Conservation (phyloP, 2,888 invertebrate species). For the Drosophila siamana region DNA sequence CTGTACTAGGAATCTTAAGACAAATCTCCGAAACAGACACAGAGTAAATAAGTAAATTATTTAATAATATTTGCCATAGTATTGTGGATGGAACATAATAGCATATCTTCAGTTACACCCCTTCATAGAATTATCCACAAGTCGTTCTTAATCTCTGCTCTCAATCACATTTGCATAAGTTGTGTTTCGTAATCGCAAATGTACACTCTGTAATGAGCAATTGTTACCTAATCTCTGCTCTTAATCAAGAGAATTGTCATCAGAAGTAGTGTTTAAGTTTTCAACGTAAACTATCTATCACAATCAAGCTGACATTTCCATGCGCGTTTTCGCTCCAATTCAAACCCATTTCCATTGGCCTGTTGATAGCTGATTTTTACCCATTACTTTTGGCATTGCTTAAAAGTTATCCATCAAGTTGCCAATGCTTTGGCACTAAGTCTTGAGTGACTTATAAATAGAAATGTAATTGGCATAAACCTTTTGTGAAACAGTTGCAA, state of each 20-base stretch:
- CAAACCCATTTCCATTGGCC: conserved; percentile 7
- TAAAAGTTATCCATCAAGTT: conserved; percentile 37
- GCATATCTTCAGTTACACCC: no score
- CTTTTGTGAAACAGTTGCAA: conserved; percentile 18
- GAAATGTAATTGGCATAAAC: conserved; percentile 47
- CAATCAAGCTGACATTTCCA: background rate
- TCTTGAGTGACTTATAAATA: conserved; percentile 53
- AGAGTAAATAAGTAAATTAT: no score
- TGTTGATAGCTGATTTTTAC: conserved; percentile 25
- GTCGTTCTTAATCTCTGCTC: no score
- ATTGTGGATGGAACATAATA: no score
- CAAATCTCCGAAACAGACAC: no score
- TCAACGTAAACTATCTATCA: background rate
- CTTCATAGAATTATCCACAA: no score
- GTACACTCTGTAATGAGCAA: background rate
- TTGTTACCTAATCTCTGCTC: background rate
- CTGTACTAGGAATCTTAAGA: no score
- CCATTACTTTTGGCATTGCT: background rate
- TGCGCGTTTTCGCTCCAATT: no score
- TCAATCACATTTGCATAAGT: no score
- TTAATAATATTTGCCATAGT: no score
- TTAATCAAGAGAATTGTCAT: background rate
- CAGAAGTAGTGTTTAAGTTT: background rate
- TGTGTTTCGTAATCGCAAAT: background rate
- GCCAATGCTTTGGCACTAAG: conserved; percentile 18